A percentile compares a stretch with the other conserved stretches of the same genome.
Conservation (phyloP, 2,113 vertebrate genomes). For the Coptodon rendalli region DNA sequence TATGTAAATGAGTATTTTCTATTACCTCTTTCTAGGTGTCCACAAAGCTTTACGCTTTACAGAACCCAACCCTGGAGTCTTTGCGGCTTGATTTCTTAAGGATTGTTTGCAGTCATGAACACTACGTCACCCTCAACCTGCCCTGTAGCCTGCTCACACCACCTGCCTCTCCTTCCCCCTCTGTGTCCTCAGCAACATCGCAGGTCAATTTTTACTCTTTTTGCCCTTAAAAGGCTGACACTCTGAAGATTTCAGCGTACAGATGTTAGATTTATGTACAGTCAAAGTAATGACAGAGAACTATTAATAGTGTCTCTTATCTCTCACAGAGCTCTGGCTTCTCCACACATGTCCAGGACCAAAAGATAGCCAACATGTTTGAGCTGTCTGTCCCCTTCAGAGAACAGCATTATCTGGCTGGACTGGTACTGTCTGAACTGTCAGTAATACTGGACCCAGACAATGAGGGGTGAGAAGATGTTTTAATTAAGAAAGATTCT, state of each 20-base stretch:
- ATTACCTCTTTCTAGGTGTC: conserved; percentile 73
- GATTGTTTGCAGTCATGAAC: conserved; percentile 94
- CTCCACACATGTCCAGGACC: conserved; percentile 94
- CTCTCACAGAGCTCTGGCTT: conserved; percentile 90
- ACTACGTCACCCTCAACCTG: conserved; percentile 95
- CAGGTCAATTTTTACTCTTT: conserved; percentile 74
- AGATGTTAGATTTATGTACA: background rate
- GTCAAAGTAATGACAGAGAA: background rate
- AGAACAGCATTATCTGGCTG: conserved; percentile 93
- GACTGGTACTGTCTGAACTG: conserved; percentile 90
- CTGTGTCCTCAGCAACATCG: conserved; percentile 94
- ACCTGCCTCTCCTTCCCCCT: conserved; percentile 93
- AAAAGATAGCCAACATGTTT: conserved; percentile 99
- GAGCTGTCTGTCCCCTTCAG: conserved; percentile 95
- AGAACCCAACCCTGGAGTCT: conserved; percentile 90
- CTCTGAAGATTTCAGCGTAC: background rate
- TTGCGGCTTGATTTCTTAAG: conserved; percentile 91
- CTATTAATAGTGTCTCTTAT: background rate
- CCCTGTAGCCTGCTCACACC: conserved; percentile 94
- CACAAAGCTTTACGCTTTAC: conserved; percentile 83
- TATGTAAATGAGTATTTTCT: background rate
- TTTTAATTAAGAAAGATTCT: background rate
- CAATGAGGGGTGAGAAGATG: conserved; percentile 83
- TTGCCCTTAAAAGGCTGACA: background rate
- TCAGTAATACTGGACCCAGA: conserved; percentile 95